Evolutionary conservation across 2,113 vertebrate species (phyloP), one percentile per base, ranked within the genome.

Genomic region (Cichladusa arquata): DNA sequence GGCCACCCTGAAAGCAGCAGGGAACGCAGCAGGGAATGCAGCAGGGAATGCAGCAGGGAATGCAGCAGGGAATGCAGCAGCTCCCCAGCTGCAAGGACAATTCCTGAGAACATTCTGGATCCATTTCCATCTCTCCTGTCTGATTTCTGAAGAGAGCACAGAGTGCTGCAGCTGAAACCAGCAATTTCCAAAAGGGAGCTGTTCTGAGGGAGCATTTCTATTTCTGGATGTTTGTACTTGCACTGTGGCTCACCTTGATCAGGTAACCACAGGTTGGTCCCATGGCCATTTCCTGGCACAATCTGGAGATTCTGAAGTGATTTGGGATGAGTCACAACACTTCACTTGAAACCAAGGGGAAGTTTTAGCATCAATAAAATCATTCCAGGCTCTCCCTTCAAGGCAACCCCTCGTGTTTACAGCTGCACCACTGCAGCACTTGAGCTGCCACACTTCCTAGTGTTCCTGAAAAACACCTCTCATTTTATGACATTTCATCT

Each of bases 361-460:
- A 48, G 16, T 91, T 92, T 82, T 53, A 76, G 71, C 89, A 69
- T 67, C 36, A 38, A n/a, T 62, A 50, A 82, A 91, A 89, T 24
- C 15, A 11, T 54, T 45, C 26, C 29, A 77, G 45, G 11, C 38
- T 50, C 47, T 58, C 38, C 70, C 56, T 61, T 20, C n/a, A 17
- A 29, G 50, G 62, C 45, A 48, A 2, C 0, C 1, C 36, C 56
- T 48, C 1, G 3, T 45, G 66, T 76, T 91, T 58, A 57, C 70
- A 81, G n/a, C 77, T 40, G 73, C 57, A 51, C 24, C 65, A 8
- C 19, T 65, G 61, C 57, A 57, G 78, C 54, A 57, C 64, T 81
- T 74, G 42, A 79, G 34, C 77, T 36, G 73, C 76, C 48, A 6
- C 36, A 6, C 65, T 87, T 53, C 29, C 23, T 38, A 62, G 78